Percentiles rank a stretch among this genome's conserved stretches.
Evolutionary conservation across 1,140 invertebrate species (phyloP).

Genomic region (Teleopsis dalmanni): DNA sequence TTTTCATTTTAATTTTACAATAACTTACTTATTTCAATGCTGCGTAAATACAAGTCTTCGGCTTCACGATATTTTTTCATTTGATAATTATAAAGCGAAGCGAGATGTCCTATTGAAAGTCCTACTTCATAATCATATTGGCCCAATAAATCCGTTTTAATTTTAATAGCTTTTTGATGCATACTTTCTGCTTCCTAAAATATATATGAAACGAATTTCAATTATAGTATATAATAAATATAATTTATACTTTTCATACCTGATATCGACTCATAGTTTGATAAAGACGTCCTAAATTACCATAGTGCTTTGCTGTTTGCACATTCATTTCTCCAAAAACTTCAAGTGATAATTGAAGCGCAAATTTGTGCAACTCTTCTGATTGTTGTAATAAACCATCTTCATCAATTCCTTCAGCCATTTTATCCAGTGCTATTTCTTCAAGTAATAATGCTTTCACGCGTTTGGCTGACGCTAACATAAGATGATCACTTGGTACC

Average conservation of each 20-base stretch:
- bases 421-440: constrained; percentile 82
- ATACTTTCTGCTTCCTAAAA: constrained; percentile 74
- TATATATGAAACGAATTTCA: not conserved
- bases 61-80: constrained; percentile 79
- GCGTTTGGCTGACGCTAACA: constrained; percentile 79
- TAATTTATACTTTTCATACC: constrained; percentile 48
- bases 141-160: constrained; percentile 81
- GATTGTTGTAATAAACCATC: constrained; percentile 60
- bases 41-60: constrained; percentile 76
- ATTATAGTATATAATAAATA: not conserved
- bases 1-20: not conserved
- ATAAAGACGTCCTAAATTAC: constrained; percentile 82
- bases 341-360: constrained; percentile 64
- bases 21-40: constrained; percentile 76
- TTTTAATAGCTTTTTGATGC: constrained; percentile 84
- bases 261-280: constrained; percentile 83
- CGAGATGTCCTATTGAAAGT: constrained; percentile 82
- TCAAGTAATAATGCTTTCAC: constrained; percentile 88
- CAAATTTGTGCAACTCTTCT: constrained; percentile 72
- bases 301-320: constrained; percentile 91
- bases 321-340: constrained; percentile 88
- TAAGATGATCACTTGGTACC: constrained; percentile 71
- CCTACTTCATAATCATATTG: constrained; percentile 86
- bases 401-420: constrained; percentile 37
- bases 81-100: constrained; percentile 90